Conservation (phyloP, 2,113 vertebrate species). For the Salminus brasiliensis region DNA sequence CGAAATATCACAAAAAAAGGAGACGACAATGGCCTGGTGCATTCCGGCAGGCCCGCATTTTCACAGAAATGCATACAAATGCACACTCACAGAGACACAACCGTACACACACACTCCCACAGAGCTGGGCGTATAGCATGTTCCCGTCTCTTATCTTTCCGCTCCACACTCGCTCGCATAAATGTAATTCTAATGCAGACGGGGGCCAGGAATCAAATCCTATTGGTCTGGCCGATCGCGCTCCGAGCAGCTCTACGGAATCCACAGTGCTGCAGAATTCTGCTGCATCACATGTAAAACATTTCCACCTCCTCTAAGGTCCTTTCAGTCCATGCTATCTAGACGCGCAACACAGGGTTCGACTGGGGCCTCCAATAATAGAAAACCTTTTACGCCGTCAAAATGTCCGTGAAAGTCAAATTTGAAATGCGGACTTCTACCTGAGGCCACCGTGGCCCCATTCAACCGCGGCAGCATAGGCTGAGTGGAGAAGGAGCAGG, state of each 20-base stretch:
- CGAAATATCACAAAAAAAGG: conserved; percentile 12
- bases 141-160: conserved; percentile 20
- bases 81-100: conserved; percentile 5
- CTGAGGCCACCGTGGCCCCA: background rate
- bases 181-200: conserved; percentile 27
- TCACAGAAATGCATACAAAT: background rate
- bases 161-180: background rate
- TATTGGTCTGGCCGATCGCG: background rate
- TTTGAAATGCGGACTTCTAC: background rate
- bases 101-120: background rate
- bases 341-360: background rate
- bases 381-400: conserved; percentile 11
- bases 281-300: background rate
- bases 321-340: conserved; percentile 3
- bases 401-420: conserved; percentile 2
- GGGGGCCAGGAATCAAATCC: background rate
- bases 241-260: background rate
- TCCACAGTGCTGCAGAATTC: background rate
- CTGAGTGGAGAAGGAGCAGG: background rate
- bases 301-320: background rate
- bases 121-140: background rate
- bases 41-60: background rate
- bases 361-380: conserved; percentile 21
- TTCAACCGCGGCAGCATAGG: background rate
- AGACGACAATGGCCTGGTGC: background rate